Base-by-base conservation (phyloP, 2,888 invertebrate genomes). In the Drosophila robusta region DNA sequence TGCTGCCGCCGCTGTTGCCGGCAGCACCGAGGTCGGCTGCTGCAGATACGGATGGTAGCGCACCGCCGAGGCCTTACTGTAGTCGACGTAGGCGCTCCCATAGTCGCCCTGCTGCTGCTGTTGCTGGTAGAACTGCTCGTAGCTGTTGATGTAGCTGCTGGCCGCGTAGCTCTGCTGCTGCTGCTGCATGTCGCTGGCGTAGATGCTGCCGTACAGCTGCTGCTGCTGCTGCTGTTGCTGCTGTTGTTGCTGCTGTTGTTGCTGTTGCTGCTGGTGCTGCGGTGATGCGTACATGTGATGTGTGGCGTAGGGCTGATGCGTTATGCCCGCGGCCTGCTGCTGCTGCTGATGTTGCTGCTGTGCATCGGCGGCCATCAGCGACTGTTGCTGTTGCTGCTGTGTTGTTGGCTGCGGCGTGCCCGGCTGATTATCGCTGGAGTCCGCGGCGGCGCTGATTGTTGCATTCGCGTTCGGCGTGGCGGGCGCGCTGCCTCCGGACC, bases 391-490 rank as follows among this genome's bases (percentile, higher is more conserved):
- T 2, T 18, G 18, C 92, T 66, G 67, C 26, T 63, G 52, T 32
- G 73, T 55, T 26, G 81, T 64, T 49, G 92, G 91, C 80, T 91
- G 93, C 78, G 91, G 92, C 70, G 91, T 92, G 69, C 91, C 92
- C 83, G 92, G 91, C 67, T 92, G 92, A 89, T 92, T 92, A 91
- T 96, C 96, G 85, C 95, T 95, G 61, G 96, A 95, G 91, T 96
- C 96, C 58, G 96, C 95, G 38, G 96, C 94, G 11, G 95, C 95
- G 79, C 95, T 94, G 84, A 95, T 93, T 52, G 95, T 88, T 47
- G 76, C 75, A 70, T 76, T 74, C 7, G 70, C 69, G 46, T 86
- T 85, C 8, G 77, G 75, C 51, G 80, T 74, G 26, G 81, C 71
- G 42, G 85, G 78, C 51, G 87, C 75, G 58, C 70, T 74, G 68